Evolutionary conservation across 2,797 vertebrate species (phyloP), one percentile per base, ranked within the genome.

Genomic region (Dendrocincla fuliginosa): DNA sequence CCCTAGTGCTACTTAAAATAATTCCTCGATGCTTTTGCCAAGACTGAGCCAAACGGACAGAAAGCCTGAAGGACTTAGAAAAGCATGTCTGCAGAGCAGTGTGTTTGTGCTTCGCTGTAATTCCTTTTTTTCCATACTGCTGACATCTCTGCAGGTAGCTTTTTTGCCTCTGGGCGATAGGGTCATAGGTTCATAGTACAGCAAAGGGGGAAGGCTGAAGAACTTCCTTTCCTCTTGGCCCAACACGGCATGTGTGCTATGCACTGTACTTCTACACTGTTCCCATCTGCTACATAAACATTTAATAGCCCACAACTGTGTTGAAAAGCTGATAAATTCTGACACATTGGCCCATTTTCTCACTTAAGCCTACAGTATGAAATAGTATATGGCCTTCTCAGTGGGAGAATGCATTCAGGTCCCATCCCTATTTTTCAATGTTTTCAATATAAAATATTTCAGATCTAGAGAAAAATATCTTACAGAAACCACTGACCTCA

Each of bases 271-370:
- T 85, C 87, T 95, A n/a, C 69, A 53, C 78, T 79, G 53, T 70
- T 94, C 91, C 94, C 93, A 95, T 97, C 92, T 97, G 95, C 83
- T 95, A 55, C 89, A 95, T 93, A 97, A 97, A 95, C 93, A 96
- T 94, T 96, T 97, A 95, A 96, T 96, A 91, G 84, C 83, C 77
- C 87, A 88, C 87, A 93, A 96, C 89, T 77, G 83, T 91, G 79
- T 80, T 91, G 93, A 96, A 96, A 94, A 96, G 79, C 83, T 93
- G 93, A 96, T 94, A 95, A 95, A 97, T 94, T 92, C 91, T 96
- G 93, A 96, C 93, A 93, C 88, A 49, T 86, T 94, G 92, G 90
- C 87, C 95, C 95, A 95, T 96, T 94, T 97, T 96, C 89, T 94
- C 89, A 91, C 87, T 90, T 93, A 92, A 93, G 71, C 39, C 74